These are phyloP conservation scores for Lepisosteus oculatus DNA, from an alignment of 2,113 vertebrate genomes.

Conservation along the genomic window DNA sequence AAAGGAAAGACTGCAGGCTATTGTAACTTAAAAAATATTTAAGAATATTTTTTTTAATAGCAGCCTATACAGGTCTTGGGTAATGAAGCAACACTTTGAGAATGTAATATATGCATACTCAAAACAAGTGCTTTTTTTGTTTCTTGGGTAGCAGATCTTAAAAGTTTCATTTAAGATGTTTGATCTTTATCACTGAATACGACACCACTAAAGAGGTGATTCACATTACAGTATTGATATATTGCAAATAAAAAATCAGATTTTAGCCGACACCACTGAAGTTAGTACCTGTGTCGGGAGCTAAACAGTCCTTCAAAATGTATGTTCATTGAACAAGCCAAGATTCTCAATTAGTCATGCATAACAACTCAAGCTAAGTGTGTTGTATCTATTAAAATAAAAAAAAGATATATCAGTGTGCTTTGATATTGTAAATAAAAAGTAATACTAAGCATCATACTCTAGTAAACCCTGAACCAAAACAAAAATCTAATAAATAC, in stretches of 20 bases:
- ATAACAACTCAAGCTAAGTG: neutral
- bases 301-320: constrained; percentile 38
- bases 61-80: constrained; percentile 70
- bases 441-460: constrained; percentile 31
- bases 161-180: constrained; percentile 42
- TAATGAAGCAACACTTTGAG: constrained; percentile 60
- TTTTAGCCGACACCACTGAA: constrained; percentile 51
- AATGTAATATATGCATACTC: constrained; percentile 52
- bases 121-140: constrained; percentile 72
- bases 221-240: constrained; percentile 62
- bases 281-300: constrained; percentile 56
- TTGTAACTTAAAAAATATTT: constrained; percentile 5
- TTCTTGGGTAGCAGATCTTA: constrained; percentile 54
- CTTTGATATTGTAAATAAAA: constrained; percentile 17
- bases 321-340: constrained; percentile 1
- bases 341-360: neutral
- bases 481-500: constrained; percentile 72
- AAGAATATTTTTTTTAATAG: constrained; percentile 63
- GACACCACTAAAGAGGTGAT: constrained; percentile 51
- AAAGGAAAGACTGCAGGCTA: constrained; percentile 34
- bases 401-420: constrained; percentile 11
- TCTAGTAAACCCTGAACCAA: constrained; percentile 70
- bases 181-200: constrained; percentile 42
- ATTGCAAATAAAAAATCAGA: constrained; percentile 47
- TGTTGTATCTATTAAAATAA: neutral